Conservation (phyloP, 2,888 invertebrate species). For the Petrolisthes manimaculis region DNA sequence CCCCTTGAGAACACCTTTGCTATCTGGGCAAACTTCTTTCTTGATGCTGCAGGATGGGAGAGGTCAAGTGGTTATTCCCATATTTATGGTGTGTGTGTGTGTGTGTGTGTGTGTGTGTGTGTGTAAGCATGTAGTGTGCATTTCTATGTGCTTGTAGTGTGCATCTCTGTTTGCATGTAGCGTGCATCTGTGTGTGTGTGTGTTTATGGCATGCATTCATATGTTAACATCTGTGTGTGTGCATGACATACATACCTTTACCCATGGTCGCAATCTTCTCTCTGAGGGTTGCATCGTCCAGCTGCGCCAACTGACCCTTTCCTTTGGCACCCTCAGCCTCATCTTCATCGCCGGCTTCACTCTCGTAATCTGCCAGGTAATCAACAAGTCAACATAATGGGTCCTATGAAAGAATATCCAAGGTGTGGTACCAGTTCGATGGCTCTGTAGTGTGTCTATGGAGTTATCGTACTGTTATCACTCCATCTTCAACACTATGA, state of each 20-base stretch:
- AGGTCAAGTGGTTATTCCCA: neutral
- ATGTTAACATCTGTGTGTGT: slow-evolving; percentile 3
- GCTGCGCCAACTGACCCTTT: slow-evolving; percentile 59
- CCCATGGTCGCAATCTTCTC: slow-evolving; percentile 86
- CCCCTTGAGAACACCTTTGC: slow-evolving; percentile 81
- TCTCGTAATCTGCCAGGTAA: slow-evolving; percentile 47
- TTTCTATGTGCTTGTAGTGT: neutral
- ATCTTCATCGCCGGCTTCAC: slow-evolving; percentile 54
- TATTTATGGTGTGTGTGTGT: neutral
- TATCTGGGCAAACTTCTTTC: slow-evolving; percentile 84
- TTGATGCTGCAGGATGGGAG: slow-evolving; percentile 75
- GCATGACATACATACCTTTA: slow-evolving; percentile 74
- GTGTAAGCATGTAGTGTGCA: neutral
- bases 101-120: slow-evolving; percentile 5
- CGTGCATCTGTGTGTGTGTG: slow-evolving; percentile 27
- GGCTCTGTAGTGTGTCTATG: neutral
- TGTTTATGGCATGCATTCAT: neutral
- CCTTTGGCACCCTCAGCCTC: slow-evolving; percentile 44
- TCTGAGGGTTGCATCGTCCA: slow-evolving; percentile 79
- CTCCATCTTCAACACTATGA: neutral
- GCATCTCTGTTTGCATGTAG: slow-evolving; percentile 18
- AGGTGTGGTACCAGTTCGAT: too few species aligned
- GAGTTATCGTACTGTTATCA: neutral
- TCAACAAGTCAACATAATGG: neutral
- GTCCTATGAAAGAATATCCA: neutral